phyloP scores from a whole-genome alignment of 2,113 vertebrate genomes.

The Circaetus cinerascens region DNA sequence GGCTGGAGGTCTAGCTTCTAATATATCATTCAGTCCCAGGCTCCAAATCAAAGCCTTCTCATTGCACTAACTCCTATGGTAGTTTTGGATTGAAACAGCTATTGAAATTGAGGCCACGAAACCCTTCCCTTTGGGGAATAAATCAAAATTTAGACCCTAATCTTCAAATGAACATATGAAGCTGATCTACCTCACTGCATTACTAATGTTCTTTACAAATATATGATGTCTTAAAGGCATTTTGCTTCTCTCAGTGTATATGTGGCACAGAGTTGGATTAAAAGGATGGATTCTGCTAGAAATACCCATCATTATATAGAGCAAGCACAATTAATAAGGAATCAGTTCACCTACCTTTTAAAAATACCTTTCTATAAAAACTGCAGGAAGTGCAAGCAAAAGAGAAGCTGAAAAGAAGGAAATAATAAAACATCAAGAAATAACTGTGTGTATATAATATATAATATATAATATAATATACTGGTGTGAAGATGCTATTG shows the following conservation, averaged over 20 bases:
- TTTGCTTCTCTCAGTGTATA: background rate
- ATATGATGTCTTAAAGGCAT: background rate
- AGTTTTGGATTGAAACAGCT: background rate
- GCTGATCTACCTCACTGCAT: background rate
- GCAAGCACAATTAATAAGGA: background rate
- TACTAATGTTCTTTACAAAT: slow-evolving; percentile 32
- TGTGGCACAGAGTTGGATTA: background rate
- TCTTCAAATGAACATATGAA: background rate
- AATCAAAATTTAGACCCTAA: slow-evolving; percentile 22
- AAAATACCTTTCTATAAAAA: background rate
- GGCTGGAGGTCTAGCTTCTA: background rate
- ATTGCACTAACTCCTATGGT: background rate
- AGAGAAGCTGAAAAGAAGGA: background rate
- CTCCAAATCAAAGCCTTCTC: background rate
- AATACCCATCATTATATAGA: background rate
- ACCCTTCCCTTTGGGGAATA: background rate
- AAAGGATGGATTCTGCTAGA: background rate
- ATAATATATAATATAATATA: no score
- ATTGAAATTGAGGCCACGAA: background rate
- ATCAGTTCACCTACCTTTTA: background rate
- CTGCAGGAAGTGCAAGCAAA: background rate
- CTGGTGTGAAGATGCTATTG: background rate
- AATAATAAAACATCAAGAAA: background rate
- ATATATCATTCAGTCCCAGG: background rate
- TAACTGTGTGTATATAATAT: no score